Evolutionary conservation across 2,888 invertebrate species (phyloP), one percentile per base, ranked within the genome.

Genomic region (Desoria tigrina): DNA sequence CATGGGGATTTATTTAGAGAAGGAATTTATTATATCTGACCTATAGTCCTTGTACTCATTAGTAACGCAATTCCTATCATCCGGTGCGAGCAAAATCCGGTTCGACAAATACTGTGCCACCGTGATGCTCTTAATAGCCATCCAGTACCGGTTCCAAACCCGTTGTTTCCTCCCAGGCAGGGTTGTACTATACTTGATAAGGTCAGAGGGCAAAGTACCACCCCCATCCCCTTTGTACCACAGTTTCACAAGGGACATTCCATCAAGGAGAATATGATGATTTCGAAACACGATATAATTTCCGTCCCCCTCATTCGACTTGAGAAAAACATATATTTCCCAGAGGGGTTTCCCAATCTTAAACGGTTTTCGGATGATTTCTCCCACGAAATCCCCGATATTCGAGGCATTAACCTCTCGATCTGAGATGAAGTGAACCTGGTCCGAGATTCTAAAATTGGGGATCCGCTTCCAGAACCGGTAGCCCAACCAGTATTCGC

Each of bases 251-350:
- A 57, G 11, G 23, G 42, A 21, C 56, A 57, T 57, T 3, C 56
- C 56, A 42, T 57, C 56, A 21, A 57, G 23, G 42, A 57, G 56
- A 37, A 57, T 7, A 37, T 57, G 56, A 57, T 57, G 56, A 7
- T 39, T 42, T 24, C 56, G n/a, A 24, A 57, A 42, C 2, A 57
- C 21, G 21, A 57, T 21, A 21, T 21, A 57, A 24, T 9, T 7
- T 7, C 6, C 26, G 4, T 23, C 51, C 7, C 4, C 7, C 6
- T 21, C 21, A 42, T 6, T 16, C 4, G 16, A 3, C 4, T 6
- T 23, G 6, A 24, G 4, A 6, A 57, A 16, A 6, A 54, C 32
- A 28, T 28, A 54, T 18, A 42, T 24, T 42, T 57, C 56, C 56
- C 56, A 57, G 11, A 57, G 42, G 23, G 56, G 56, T 23, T 23